Evolutionary conservation across 2,797 vertebrate genomes (phyloP), one percentile per base, ranked within the genome.

Genomic region (Myripristis jacobus): DNA sequence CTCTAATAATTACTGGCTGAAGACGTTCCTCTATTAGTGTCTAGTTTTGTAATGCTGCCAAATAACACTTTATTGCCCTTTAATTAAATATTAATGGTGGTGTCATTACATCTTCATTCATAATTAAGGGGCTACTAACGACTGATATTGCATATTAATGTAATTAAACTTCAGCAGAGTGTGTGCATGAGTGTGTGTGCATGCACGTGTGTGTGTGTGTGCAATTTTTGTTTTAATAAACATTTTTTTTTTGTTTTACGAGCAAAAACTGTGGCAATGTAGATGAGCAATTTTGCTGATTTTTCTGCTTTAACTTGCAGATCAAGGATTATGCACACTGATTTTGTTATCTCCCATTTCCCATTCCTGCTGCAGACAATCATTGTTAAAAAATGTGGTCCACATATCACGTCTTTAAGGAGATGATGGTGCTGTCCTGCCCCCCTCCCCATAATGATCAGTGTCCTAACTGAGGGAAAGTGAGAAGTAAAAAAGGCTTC

Each of bases 61-160:
- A 95, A 95, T 94, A 95, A 94, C 93, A 94, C 91, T 94, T 94
- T 94, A 95, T 94, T 94, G 93, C 92, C 92, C 91, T 92, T 95
- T 93, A 95, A 95, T 95, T 92, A 94, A 95, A 95, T 94, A 95
- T 94, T 94, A 94, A 95, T 93, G 90, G 78, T 68, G 36, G 90
- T 87, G 85, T 93, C 92, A 94, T 95, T 95, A 94, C 90, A 89
- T 92, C 92, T 92, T 91, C 93, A 95, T 95, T 92, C 89, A 95
- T 94, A 94, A 95, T 94, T 94, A 90, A 94, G 93, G 79, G 62
- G 77, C 85, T 80, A 83, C 91, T 94, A 93, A 94, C 88, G 92
- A 92, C 87, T 92, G 87, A 93, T 93, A 92, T 91, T 89, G 91
- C 92, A 93, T 93, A 94, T 94, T 94, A 94, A 94, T 94, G 93